Conservation (phyloP, 2,113 vertebrate species). For the Rhegmatorhina hoffmannsi region DNA sequence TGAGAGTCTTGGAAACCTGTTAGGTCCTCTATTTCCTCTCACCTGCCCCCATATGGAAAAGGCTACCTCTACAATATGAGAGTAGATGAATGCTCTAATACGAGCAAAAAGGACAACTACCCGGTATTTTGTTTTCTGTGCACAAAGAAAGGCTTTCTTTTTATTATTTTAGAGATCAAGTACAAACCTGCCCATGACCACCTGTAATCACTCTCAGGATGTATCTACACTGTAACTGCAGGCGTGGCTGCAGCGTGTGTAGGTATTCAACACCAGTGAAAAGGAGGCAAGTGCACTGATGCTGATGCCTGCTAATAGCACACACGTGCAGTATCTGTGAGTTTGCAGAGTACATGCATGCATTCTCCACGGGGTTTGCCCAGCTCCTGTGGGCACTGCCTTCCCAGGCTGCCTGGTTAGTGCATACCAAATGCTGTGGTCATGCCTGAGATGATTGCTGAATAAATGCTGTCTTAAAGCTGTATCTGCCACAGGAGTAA, state of each 20-base stretch:
- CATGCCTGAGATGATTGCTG: background rate
- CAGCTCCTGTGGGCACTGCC: background rate
- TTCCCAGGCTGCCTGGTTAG: background rate
- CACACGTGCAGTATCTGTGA: accelerated
- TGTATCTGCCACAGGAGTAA: background rate
- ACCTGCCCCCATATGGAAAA: background rate
- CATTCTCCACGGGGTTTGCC: background rate
- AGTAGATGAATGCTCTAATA: background rate
- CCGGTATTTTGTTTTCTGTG: background rate
- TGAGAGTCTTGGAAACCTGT: background rate
- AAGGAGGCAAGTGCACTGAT: accelerated
- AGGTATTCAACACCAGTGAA: background rate
- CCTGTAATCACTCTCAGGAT: background rate
- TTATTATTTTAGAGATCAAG: background rate
- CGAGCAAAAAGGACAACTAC: background rate
- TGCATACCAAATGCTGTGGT: background rate
- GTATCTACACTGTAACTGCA: background rate
- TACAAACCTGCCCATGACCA: background rate
- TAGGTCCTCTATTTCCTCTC: background rate
- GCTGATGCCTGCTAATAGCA: accelerated
- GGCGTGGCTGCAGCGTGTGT: background rate
- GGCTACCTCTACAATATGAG: background rate
- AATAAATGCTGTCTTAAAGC: background rate
- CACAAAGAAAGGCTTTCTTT: background rate
- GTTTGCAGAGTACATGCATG: background rate